Percentiles rank a stretch among this genome's conserved stretches.
Evolutionary conservation across 30 jellyfish, hydroid and myxozoan genomes (phyloP).

Genomic region (Hydractinia echinata): DNA sequence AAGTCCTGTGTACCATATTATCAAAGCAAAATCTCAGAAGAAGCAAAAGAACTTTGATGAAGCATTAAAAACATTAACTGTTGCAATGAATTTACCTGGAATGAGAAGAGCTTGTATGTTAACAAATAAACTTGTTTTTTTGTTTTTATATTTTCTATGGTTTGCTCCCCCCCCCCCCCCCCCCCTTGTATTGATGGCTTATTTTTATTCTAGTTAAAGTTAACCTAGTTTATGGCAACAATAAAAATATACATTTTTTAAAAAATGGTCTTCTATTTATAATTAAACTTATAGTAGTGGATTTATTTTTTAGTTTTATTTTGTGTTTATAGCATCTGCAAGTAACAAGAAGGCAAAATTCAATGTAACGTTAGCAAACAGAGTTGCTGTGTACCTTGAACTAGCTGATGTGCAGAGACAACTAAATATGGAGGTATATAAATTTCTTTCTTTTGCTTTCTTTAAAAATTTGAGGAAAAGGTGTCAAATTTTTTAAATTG

Average conservation of each 20-base stretch:
- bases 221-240: neutral
- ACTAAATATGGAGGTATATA: conserved; percentile 52
- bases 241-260: no score
- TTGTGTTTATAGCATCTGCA: conserved; percentile 24
- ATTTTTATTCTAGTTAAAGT: neutral
- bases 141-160: no score
- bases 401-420: conserved; percentile 85
- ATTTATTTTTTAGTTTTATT: neutral
- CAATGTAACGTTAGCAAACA: conserved; percentile 46
- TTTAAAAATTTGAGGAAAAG: neutral
- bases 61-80: conserved; percentile 57
- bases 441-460: neutral
- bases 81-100: conserved; percentile 89
- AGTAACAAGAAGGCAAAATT: neutral
- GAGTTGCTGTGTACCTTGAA: conserved; percentile 75
- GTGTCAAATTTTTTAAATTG: neutral
- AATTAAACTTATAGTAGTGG: neutral
- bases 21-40: conserved; percentile 76
- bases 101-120: conserved; percentile 36
- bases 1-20: conserved; percentile 86
- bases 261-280: neutral
- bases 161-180: no score
- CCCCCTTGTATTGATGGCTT: neutral
- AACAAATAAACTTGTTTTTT: no score
- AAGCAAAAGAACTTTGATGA: conserved; percentile 76